Percentiles rank a stretch among this genome's conserved stretches.
phyloP scores from a whole-genome alignment of 35 echinoderm and acorn worm species.

The Eucidaris tribuloides region DNA sequence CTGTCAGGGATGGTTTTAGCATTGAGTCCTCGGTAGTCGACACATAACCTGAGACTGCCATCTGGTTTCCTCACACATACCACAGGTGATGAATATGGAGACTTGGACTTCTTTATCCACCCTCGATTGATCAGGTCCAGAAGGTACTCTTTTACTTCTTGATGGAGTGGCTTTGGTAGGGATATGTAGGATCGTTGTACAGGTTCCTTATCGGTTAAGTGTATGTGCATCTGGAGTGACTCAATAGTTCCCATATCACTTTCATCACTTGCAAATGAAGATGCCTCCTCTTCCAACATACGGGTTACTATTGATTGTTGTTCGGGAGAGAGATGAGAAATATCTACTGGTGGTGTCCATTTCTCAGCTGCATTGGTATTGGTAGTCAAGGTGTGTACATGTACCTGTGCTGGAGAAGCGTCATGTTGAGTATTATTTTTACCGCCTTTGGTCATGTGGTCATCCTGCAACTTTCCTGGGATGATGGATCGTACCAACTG shows the following conservation, averaged over 20 bases:
- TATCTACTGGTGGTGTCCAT: conserved; percentile 41
- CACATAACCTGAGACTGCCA: conserved; percentile 37
- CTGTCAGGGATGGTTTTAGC: conserved; percentile 32
- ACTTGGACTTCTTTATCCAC: conserved; percentile 55
- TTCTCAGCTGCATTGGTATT: background rate
- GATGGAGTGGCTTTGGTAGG: conserved; percentile 45
- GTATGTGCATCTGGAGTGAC: conserved; percentile 46
- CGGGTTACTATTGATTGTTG: conserved; percentile 10
- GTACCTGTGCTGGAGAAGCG: no score
- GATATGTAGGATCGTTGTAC: conserved; percentile 62
- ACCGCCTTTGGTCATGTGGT: no score
- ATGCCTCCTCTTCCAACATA: conserved; percentile 46
- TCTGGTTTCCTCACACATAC: conserved; percentile 63
- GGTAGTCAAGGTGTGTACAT: background rate
- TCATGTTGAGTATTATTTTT: no score
- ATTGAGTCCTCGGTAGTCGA: conserved; percentile 40
- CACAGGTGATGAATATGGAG: conserved; percentile 49
- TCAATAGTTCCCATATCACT: conserved; percentile 42
- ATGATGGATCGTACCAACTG: background rate
- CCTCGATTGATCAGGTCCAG: conserved; percentile 41
- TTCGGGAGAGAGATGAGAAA: conserved; percentile 1
- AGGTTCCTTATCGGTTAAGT: conserved; percentile 47
- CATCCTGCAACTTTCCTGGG: background rate
- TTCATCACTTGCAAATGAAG: conserved; percentile 42
- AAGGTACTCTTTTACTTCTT: conserved; percentile 54